Evolutionary conservation across 2,113 vertebrate species (phyloP).

Genomic region (Anolis carolinensis): DNA sequence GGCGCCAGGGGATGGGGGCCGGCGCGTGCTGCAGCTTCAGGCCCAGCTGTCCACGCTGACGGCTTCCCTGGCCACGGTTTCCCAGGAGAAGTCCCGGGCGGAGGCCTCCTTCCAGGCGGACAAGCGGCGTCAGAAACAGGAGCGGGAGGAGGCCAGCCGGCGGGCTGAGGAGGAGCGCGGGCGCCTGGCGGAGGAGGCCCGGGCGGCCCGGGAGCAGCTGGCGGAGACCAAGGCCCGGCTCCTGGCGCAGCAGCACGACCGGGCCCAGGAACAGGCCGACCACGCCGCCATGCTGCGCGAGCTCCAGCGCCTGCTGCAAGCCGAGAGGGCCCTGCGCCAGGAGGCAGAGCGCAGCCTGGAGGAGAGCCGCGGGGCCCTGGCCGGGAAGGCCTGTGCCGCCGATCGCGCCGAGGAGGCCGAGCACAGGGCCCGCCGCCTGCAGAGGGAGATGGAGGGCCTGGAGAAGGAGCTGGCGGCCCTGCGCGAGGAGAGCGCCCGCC

Average conservation of each 20-base stretch:
- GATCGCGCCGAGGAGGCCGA: slow-evolving; percentile 78
- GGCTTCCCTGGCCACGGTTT: slow-evolving; percentile 86
- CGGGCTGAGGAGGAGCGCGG: slow-evolving; percentile 61
- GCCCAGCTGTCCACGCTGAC: slow-evolving; percentile 89
- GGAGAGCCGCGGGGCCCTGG: slow-evolving; percentile 76
- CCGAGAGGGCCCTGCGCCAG: slow-evolving; percentile 80
- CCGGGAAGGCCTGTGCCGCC: slow-evolving; percentile 59
- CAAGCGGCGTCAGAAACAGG: slow-evolving; percentile 89
- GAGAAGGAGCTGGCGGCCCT: slow-evolving; percentile 71
- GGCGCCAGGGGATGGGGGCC: slow-evolving; percentile 68
- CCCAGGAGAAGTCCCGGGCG: slow-evolving; percentile 95
- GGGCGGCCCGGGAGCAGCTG: slow-evolving; percentile 80
- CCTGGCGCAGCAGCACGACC: slow-evolving; percentile 90
- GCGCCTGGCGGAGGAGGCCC: slow-evolving; percentile 75
- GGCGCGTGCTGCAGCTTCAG: slow-evolving; percentile 79
- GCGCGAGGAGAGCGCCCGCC: slow-evolving; percentile 73
- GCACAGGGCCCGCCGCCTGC: slow-evolving; percentile 74
- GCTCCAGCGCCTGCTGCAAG: slow-evolving; percentile 89
- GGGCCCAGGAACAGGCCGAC: slow-evolving; percentile 88
- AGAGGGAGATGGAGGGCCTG: slow-evolving; percentile 79
- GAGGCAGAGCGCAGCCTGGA: slow-evolving; percentile 83
- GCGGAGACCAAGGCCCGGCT: slow-evolving; percentile 86
- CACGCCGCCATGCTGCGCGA: slow-evolving; percentile 90
- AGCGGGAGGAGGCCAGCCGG: slow-evolving; percentile 80
- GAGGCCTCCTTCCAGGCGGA: slow-evolving; percentile 93